These are phyloP conservation scores for Ochropleura plecta DNA, from an alignment of 2,888 invertebrate genomes.

Conservation along the genomic window DNA sequence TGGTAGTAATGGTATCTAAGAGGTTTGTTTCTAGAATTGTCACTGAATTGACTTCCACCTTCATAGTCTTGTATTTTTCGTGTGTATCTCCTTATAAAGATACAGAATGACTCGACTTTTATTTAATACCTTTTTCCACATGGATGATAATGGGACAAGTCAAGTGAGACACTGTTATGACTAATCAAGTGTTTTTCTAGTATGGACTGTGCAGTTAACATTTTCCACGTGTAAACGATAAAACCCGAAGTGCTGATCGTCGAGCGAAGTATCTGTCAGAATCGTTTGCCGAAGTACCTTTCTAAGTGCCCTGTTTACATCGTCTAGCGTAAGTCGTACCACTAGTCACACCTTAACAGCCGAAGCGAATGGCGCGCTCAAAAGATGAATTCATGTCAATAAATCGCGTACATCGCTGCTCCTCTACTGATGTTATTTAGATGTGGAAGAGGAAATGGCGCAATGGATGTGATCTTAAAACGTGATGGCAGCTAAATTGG, in stretches of 20 bases:
- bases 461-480: conserved; percentile 37
- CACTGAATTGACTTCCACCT: not conserved
- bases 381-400: conserved; percentile 42
- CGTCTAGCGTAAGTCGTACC: conserved; percentile 49
- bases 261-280: conserved; percentile 27
- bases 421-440: conserved; percentile 25
- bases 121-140: not conserved
- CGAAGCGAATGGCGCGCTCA: conserved; percentile 49
- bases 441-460: conserved; percentile 25
- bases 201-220: not conserved
- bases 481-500: conserved; percentile 33
- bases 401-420: conserved; percentile 37
- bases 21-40: not conserved
- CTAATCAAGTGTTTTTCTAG: conserved; percentile 35
- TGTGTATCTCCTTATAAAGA: not conserved
- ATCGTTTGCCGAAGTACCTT: conserved; percentile 17
- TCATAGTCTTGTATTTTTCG: not conserved
- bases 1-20: no score
- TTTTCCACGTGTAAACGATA: conserved; percentile 40
- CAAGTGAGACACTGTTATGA: conserved; percentile 11
- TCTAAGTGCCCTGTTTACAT: conserved; percentile 52
- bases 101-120: not conserved
- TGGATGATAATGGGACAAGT: conserved; percentile 3
- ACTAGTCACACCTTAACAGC: conserved; percentile 47
- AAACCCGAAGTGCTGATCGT: conserved; percentile 15